Evolutionary conservation across 1,140 invertebrate species (phyloP), one percentile per base, ranked within the genome.

Genomic region (Cotesia vestalis): DNA sequence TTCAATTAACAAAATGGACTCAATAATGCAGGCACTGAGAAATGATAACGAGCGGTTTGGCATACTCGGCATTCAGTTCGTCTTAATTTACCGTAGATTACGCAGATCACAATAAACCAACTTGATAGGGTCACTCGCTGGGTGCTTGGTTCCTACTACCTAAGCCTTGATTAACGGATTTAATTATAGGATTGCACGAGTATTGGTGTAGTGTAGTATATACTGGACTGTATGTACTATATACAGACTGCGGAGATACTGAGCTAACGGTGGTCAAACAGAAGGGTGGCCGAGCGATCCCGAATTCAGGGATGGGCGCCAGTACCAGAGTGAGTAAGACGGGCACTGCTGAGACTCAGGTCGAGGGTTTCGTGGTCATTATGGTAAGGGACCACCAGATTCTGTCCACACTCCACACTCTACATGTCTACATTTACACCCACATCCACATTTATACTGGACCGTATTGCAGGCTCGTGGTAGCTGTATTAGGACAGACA

Each of bases 61-160:
- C 66, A 67, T 51, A 6, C 36, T 63, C 20, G 62, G 35, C 75
- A 72, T 74, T 76, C 76, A 78, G 79, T 79, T 80, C 77, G 78
- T 85, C 83, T 85, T 82, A 81, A 85, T 85, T 84, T 82, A 82
- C 77, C 78, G 79, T 83, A 84, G 82, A 84, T 85, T 85, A 84
- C 82, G 76, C 78, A 78, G 84, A 85, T 85, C 83, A 83, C 83
- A 84, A 84, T 85, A 85, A 85, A 84, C 82, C 80, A 82, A 85
- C 79, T 81, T 80, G 83, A 83, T 81, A 83, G 84, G 84, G 84
- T 85, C 83, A 85, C 81, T 83, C 78, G 27, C 51, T 55, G 80
- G 27, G 27, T 27, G 27, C 27, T 27, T 27, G 27, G 27, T 27
- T 27, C 27, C 27, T 27, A 27, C 27, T 69, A 79, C 74, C 76